These are phyloP conservation scores for Daphoenositta chrysoptera DNA, from an alignment of 2,113 vertebrate species.

Conservation along the genomic window DNA sequence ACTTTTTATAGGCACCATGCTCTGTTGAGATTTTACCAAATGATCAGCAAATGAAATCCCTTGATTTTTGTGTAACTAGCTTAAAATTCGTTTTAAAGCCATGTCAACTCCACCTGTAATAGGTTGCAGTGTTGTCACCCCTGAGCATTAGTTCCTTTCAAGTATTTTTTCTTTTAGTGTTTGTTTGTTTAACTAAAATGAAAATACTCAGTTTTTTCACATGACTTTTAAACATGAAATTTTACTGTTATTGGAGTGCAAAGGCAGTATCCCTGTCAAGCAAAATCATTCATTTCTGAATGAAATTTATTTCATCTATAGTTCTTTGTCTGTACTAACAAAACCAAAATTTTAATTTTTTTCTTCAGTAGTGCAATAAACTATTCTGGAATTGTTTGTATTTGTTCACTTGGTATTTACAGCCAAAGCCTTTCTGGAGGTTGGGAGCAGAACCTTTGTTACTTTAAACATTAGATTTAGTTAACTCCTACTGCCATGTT, in stretches of 20 bases:
- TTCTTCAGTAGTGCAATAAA: not conserved
- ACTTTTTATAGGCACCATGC: not conserved
- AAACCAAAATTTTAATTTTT: not conserved
- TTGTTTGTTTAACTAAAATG: not conserved
- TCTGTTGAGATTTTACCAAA: not conserved
- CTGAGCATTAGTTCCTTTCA: not conserved
- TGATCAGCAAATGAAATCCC: not conserved
- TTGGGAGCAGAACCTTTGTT: not conserved
- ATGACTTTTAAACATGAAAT: not conserved
- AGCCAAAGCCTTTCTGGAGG: not conserved
- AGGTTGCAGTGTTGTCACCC: not conserved
- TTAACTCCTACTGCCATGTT: not conserved
- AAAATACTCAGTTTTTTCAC: not conserved
- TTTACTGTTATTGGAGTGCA: not conserved
- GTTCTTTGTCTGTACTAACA: not conserved
- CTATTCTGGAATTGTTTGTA: not conserved
- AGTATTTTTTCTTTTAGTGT: not conserved
- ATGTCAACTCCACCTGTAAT: not conserved
- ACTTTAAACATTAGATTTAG: not conserved
- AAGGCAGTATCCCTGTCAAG: not conserved
- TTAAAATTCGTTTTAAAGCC: not conserved
- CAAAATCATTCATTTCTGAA: not conserved
- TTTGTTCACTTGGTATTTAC: not conserved
- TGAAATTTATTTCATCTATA: not conserved
- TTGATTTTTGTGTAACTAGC: not conserved